Base-by-base conservation (phyloP, 2,113 vertebrate genomes). In the Varanus salvator region DNA sequence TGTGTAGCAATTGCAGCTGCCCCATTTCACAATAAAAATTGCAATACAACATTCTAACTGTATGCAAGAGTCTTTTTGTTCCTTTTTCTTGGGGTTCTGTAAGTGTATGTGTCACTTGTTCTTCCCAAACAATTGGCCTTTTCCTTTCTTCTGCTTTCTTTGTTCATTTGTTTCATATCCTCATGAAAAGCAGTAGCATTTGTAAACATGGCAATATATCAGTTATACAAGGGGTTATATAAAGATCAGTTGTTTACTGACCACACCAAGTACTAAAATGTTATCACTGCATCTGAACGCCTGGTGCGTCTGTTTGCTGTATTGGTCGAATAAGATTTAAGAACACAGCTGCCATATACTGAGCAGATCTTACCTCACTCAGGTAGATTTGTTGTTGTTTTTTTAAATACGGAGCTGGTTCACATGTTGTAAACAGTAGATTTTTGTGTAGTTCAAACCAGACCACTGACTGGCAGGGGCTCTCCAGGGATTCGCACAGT, bases 221-320 rank as follows among this genome's bases (percentile, higher is more conserved):
- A 83, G 0, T 15, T 76, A 38, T 83, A 31, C 8, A 29, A 83
- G 52, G 87, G 92, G 4, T 90, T 68, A 54, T 68, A 31, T 88
- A 38, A 60, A 91, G 91, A 23, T 74, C 82, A 91, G 34, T 75
- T 75, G 19, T 75, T 38, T 7, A 34, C 38, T 92, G 14, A 48
- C 71, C 85, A 57, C 25, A 54, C 52, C 84, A 6, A 82, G 81
- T 91, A 81, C 34, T 25, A 7, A 0, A 74, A 0, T 68, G 1
- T 83, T 87, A 7, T 6, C 15, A 76, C 83, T 17, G 85, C 89
- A 88, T 92, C 84, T 92, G 84, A 91, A 44, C 90, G 21, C 77
- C 64, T 68, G 31, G 52, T 52, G 1, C 75, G 90, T 64, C 71
- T 2, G 0, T 23, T 89, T 87, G 34, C 78, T 80, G 76, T 11